Evolutionary conservation across 2,888 invertebrate genomes (phyloP), one percentile per base, ranked within the genome.

Genomic region (Rhaphigaster nebulosa): DNA sequence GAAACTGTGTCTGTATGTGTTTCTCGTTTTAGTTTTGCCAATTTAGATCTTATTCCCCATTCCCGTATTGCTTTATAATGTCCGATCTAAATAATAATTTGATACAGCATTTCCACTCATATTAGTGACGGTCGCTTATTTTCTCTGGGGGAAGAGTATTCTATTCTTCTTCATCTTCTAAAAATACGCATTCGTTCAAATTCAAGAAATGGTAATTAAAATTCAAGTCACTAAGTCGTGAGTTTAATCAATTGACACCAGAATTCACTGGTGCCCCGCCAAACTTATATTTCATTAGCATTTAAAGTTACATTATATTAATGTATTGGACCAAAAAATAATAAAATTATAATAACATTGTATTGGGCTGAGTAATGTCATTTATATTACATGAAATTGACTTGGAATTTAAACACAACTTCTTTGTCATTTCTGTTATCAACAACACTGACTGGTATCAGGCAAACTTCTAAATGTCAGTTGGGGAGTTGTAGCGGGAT

Each of bases 381-480:
- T 8, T 6, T 38, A 23, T 38, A 20, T 20, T 6, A 38, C 20
- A 38, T 38, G 38, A 38, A 38, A 76, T 38, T 38, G 38, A 10
- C 20, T 20, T 38, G 13, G 15, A 38, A 65, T 13, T 5, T 38
- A 23, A 76, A 76, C 20, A 38, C 34, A 34, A 34, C 65, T 34
- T 88, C n/a, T 56, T 88, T 56, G 54, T 88, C 38, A n/a, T 41
- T 88, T 41, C n/a, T 87, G 20, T 56, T n/a, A 41, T 41, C 54
- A 41, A 41, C 88, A 88, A 88, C 88, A 89, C 89, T 89, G 89
- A 6, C 41, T 76, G 41, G 13, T 70, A 76, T 89, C 89, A 89
- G 89, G 18, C 15, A 45, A 13, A 45, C 89, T 50, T 88, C 20
- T 76, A 52, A 89, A 89, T 89, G 89, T 89, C 89, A 76, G 89